phyloP scores from a whole-genome alignment of 2,888 invertebrate species.

The Lithophane semibrunnea region DNA sequence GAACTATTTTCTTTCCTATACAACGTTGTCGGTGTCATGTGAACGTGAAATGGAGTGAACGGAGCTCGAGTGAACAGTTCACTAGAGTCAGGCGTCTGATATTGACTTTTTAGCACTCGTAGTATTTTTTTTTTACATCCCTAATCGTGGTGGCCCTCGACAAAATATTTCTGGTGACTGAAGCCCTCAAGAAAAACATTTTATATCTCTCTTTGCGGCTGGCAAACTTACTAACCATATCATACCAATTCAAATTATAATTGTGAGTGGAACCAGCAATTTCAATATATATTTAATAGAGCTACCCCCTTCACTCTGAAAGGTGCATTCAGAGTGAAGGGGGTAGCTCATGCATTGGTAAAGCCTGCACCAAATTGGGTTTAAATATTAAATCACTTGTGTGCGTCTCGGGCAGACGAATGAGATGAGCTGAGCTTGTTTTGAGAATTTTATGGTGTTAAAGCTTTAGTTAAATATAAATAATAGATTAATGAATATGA shows the following conservation, averaged over 20 bases:
- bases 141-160: neutral
- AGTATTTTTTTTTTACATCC: neutral
- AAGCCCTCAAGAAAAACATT: neutral
- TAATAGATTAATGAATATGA: neutral
- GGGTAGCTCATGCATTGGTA: constrained; percentile 42
- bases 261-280: neutral
- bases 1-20: neutral
- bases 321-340: too few species aligned
- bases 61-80: too few species aligned
- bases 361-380: constrained; percentile 47
- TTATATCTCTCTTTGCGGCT: too few species aligned
- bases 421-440: constrained; percentile 1
- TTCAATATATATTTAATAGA: constrained; percentile 27
- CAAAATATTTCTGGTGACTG: neutral
- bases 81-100: too few species aligned
- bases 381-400: constrained; percentile 45
- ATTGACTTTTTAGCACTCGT: neutral
- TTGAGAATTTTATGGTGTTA: neutral
- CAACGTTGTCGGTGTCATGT: too few species aligned
- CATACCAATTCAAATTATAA: neutral
- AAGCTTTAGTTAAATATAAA: neutral
- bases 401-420: neutral
- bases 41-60: too few species aligned
- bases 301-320: neutral
- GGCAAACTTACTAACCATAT: too few species aligned